Evolutionary conservation across 1,140 invertebrate species (phyloP).

Genomic region (Cepaea nemoralis): DNA sequence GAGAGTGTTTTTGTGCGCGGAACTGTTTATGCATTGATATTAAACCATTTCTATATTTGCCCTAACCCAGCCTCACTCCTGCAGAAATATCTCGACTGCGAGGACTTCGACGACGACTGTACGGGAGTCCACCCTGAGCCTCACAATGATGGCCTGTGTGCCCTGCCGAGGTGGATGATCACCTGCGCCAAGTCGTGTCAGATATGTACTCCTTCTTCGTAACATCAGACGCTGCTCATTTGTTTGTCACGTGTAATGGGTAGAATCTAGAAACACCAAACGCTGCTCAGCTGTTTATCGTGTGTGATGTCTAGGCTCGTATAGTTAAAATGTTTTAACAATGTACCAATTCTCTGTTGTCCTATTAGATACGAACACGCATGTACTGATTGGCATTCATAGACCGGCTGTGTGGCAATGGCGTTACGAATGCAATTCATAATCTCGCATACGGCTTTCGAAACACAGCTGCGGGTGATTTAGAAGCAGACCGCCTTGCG

Average conservation of each 20-base stretch:
- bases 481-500: too few relatives aligned
- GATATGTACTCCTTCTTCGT: not conserved
- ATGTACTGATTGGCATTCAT: not conserved
- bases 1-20: too few relatives aligned
- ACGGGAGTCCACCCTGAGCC: not conserved
- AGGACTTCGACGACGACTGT: not conserved
- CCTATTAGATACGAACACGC: not conserved
- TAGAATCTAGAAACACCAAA: not conserved
- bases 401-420: not conserved
- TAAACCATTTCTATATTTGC: not conserved
- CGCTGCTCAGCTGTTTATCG: not conserved
- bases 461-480: too few relatives aligned
- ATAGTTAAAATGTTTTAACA: not conserved
- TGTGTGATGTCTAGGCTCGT: not conserved
- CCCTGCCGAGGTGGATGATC: not conserved
- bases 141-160: not conserved
- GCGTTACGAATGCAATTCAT: too few relatives aligned
- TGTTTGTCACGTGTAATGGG: not conserved
- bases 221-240: too few relatives aligned
- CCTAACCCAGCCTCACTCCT: not conserved
- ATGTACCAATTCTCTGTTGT: too few relatives aligned
- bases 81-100: not conserved
- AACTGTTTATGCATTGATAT: too few relatives aligned
- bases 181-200: conserved; percentile 5
- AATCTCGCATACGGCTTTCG: too few relatives aligned